These are phyloP conservation scores for Agrochola lychnidis DNA, from an alignment of 2,888 invertebrate genomes.

Conservation along the genomic window DNA sequence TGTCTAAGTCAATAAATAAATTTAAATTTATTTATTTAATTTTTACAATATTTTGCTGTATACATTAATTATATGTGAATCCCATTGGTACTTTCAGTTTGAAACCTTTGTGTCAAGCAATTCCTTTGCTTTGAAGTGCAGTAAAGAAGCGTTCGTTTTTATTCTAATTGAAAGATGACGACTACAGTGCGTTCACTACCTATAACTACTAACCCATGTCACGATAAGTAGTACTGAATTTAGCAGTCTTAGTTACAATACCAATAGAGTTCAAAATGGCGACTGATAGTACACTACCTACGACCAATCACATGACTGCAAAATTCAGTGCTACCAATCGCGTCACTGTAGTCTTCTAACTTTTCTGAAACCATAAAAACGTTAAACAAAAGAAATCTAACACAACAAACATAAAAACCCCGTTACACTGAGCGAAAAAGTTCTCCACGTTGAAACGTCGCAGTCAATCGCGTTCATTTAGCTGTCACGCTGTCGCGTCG, in stretches of 20 bases:
- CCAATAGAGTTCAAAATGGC: no score
- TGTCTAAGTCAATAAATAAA: no score
- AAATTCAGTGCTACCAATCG: no score
- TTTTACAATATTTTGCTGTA: no score
- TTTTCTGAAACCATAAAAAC: background rate
- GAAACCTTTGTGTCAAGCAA: background rate
- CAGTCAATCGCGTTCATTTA: slow-evolving; percentile 65
- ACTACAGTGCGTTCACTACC: background rate
- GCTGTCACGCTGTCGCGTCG: slow-evolving; percentile 68
- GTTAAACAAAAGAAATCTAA: slow-evolving; percentile 17
- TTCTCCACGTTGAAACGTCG: slow-evolving; percentile 62
- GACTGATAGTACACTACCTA: no score
- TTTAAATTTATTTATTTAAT: no score
- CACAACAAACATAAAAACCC: slow-evolving; percentile 32
- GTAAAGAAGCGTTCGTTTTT: background rate
- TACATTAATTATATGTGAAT: no score
- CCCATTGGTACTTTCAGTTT: background rate
- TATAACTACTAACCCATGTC: no score
- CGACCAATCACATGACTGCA: no score
- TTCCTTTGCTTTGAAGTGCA: background rate
- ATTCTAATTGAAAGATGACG: background rate
- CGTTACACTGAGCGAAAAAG: slow-evolving; percentile 49
- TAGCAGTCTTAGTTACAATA: no score
- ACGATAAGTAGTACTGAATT: no score
- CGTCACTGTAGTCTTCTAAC: no score